Conservation (phyloP, 2,113 vertebrate genomes). For the Leptocoma aspasia region DNA sequence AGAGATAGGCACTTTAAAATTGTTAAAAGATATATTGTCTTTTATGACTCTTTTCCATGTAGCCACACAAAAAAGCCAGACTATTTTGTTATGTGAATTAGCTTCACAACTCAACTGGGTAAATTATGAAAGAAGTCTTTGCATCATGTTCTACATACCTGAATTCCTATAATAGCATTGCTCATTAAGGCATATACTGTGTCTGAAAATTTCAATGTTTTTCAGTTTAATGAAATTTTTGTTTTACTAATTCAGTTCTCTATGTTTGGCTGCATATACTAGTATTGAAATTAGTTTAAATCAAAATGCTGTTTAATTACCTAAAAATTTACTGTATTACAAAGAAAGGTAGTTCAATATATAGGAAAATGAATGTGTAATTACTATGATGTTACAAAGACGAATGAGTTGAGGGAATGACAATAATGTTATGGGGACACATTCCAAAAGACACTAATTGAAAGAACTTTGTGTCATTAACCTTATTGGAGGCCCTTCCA, state of each 20-base stretch:
- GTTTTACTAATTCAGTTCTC: background rate
- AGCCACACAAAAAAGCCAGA: background rate
- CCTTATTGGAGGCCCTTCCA: background rate
- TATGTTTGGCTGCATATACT: background rate
- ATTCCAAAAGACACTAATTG: slow-evolving; percentile 22
- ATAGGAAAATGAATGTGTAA: slow-evolving; percentile 36
- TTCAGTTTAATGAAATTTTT: background rate
- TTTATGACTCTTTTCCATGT: background rate
- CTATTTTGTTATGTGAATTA: background rate
- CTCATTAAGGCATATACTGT: background rate
- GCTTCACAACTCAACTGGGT: background rate
- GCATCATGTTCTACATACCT: background rate
- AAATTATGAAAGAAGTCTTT: background rate
- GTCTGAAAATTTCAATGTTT: background rate
- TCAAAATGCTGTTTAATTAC: slow-evolving; percentile 1
- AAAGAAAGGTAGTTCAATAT: slow-evolving; percentile 7
- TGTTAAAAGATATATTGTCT: background rate
- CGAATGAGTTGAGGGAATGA: background rate
- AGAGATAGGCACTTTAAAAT: background rate
- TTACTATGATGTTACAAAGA: background rate
- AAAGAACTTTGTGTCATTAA: slow-evolving; percentile 36
- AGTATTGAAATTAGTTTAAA: background rate
- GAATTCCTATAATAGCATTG: background rate
- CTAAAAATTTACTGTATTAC: background rate
- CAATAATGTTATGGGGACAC: background rate